Percentiles rank a stretch among this genome's conserved stretches.
These are phyloP conservation scores for Melieria crassipennis DNA, from an alignment of 2,888 invertebrate genomes.

Conservation along the genomic window DNA sequence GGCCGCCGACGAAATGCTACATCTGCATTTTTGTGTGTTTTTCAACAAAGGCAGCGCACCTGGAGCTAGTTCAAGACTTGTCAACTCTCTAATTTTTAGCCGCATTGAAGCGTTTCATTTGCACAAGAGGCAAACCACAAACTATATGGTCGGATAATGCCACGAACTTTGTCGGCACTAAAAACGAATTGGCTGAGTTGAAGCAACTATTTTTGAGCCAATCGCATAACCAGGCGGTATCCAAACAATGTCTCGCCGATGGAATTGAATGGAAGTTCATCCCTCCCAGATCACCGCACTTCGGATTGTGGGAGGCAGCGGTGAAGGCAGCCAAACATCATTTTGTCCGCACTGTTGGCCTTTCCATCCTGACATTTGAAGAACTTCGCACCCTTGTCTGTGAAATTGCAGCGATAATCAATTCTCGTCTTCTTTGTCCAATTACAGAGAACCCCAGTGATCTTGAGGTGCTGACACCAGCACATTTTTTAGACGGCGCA, in stretches of 20 bases:
- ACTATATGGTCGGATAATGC: constrained; percentile 20
- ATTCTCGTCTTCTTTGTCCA: constrained; percentile 33
- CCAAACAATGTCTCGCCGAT: not conserved
- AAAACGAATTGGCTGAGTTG: constrained; percentile 29
- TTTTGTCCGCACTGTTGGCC: constrained; percentile 20
- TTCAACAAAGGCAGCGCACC: constrained; percentile 26
- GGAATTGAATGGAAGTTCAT: constrained; percentile 19
- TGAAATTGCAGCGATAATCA: not conserved
- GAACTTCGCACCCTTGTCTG: constrained; percentile 21
- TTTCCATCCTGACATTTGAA: constrained; percentile 30
- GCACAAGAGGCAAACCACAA: constrained; percentile 12
- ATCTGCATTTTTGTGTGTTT: constrained; percentile 30
- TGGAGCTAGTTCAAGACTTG: constrained; percentile 30
- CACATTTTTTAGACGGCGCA: constrained; percentile 3
- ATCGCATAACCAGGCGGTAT: not conserved
- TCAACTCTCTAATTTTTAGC: constrained; percentile 29
- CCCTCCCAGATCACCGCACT: constrained; percentile 10
- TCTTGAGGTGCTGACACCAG: constrained; percentile 27
- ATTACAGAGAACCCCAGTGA: constrained; percentile 42
- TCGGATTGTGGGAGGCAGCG: constrained; percentile 30
- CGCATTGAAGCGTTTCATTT: constrained; percentile 29
- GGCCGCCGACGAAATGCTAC: constrained; percentile 4
- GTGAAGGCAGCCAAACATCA: constrained; percentile 20
- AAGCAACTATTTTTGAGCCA: constrained; percentile 13
- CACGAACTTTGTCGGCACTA: constrained; percentile 35